Evolutionary conservation across 2,797 vertebrate genomes (phyloP).

Genomic region (Falco novaeseelandiae): DNA sequence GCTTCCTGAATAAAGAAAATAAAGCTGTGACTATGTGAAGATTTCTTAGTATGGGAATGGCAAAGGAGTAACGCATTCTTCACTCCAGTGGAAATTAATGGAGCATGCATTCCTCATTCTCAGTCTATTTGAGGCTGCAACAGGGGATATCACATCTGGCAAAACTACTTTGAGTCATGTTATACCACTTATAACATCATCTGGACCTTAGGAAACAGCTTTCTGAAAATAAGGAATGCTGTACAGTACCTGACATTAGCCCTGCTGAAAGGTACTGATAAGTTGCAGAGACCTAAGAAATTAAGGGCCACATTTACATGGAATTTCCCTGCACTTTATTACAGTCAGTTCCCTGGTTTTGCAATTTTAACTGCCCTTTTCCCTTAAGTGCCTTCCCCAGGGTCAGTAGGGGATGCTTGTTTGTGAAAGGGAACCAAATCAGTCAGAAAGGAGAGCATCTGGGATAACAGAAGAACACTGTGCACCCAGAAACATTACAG

Average conservation of each 20-base stretch:
- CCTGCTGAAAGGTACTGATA: conserved; percentile 66
- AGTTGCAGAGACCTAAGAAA: conserved; percentile 60
- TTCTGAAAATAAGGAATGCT: conserved; percentile 40
- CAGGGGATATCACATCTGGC: conserved; percentile 63
- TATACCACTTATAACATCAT: conserved; percentile 46
- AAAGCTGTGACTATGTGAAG: conserved; percentile 29
- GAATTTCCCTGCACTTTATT: conserved; percentile 22
- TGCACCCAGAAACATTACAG: neutral
- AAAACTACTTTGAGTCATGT: conserved; percentile 63
- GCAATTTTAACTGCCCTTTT: conserved; percentile 38
- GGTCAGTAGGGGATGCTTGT: neutral
- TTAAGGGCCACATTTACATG: conserved; percentile 18
- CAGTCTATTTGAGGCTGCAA: conserved; percentile 61
- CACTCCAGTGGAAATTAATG: conserved; percentile 58
- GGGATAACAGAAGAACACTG: neutral
- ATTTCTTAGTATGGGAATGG: conserved; percentile 37
- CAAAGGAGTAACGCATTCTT: conserved; percentile 56
- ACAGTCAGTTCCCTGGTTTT: conserved; percentile 38
- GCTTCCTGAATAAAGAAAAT: conserved; percentile 47
- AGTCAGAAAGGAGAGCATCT: neutral
- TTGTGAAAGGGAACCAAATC: neutral
- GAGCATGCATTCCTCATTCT: conserved; percentile 43
- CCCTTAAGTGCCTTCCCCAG: neutral
- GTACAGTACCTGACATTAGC: neutral
- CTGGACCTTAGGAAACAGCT: conserved; percentile 53